Evolutionary conservation across 2,888 invertebrate species (phyloP).

Genomic region (Gymnoscelis rufifasciata): DNA sequence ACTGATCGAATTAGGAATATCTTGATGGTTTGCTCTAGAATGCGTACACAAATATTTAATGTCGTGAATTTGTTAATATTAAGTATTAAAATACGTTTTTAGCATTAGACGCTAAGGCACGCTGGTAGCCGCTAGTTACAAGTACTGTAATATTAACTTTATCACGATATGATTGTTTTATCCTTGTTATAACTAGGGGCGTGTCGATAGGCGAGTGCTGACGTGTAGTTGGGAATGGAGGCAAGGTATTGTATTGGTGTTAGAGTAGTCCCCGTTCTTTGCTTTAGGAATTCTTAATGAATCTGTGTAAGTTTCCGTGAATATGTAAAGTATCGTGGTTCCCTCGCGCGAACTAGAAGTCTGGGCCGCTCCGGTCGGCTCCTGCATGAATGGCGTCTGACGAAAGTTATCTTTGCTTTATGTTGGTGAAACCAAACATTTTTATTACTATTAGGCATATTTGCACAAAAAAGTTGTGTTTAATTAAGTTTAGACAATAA

Average conservation of each 20-base stretch:
- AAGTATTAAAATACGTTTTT: conserved; percentile 30
- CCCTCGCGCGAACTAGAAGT: conserved; percentile 21
- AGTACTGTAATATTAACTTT: conserved; percentile 32
- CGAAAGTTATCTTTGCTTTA: conserved; percentile 39
- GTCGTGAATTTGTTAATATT: conserved; percentile 35
- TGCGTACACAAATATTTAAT: conserved; percentile 33
- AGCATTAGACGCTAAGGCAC: conserved; percentile 32
- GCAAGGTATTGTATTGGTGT: conserved; percentile 21
- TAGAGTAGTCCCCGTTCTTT: conserved; percentile 30
- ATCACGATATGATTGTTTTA: conserved; percentile 27
- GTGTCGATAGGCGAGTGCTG: conserved; percentile 17
- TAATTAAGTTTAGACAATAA: conserved; percentile 80
- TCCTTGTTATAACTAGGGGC: conserved; percentile 26
- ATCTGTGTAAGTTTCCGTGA: conserved; percentile 26
- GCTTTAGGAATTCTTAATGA: conserved; percentile 27
- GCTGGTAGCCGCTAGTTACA: conserved; percentile 32
- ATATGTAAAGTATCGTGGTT: conserved; percentile 21
- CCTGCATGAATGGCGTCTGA: conserved; percentile 30
- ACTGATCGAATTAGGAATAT: conserved; percentile 50
- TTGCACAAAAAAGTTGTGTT: conserved; percentile 80
- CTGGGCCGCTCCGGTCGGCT: conserved; percentile 41
- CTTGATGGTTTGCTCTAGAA: conserved; percentile 34
- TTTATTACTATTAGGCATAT: conserved; percentile 77
- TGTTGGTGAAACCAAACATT: conserved; percentile 73
- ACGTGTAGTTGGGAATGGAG: background rate